Percentiles rank a stretch among this genome's conserved stretches.
These are phyloP conservation scores for Ethmia dodecea DNA, from an alignment of 2,888 invertebrate genomes.

Conservation along the genomic window DNA sequence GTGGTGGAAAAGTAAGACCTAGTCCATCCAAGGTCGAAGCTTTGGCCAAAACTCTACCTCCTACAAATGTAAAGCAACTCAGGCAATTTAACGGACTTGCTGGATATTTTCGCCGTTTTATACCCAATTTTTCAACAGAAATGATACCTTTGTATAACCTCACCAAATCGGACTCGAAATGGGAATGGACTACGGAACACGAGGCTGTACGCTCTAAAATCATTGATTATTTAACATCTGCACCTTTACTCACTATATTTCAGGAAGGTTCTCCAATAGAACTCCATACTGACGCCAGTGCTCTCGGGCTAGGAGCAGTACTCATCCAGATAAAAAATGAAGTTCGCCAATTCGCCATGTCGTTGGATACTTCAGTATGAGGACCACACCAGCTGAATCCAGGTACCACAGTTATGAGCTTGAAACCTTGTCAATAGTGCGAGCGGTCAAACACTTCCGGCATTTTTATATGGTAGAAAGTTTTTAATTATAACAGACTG, in stretches of 20 bases:
- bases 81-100: slow-evolving; percentile 1
- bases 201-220: background rate
- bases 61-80: slow-evolving; percentile 1
- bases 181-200: background rate
- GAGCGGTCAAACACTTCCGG: background rate
- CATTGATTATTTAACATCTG: background rate
- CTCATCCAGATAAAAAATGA: background rate
- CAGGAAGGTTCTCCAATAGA: background rate
- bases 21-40: slow-evolving; percentile 2
- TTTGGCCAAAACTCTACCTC: background rate
- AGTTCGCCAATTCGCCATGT: background rate
- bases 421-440: background rate
- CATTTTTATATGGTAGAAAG: background rate
- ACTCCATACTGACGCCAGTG: background rate
- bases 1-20: background rate
- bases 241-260: background rate
- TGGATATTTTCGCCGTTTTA: slow-evolving; percentile 1
- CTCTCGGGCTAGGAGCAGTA: background rate
- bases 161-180: background rate
- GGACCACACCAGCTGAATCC: background rate
- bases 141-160: background rate
- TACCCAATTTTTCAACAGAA: slow-evolving; percentile 1
- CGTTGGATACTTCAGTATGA: background rate
- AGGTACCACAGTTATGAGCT: background rate
- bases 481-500: background rate